Conservation (phyloP, 2,797 vertebrate species). For the Danio choprae region DNA sequence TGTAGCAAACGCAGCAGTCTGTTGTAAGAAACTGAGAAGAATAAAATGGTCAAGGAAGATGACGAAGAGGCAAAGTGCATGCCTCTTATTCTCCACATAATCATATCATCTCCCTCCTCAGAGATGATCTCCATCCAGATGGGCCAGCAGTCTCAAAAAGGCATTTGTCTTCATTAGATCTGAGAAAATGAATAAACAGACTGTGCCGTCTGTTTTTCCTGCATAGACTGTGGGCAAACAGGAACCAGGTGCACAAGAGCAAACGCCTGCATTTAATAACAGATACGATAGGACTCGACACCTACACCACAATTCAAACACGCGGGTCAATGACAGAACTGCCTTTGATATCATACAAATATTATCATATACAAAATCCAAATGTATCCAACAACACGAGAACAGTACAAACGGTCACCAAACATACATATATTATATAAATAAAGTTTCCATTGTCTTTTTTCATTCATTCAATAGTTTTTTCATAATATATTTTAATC, state of each 20-base stretch:
- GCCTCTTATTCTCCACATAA: slow-evolving; percentile 27
- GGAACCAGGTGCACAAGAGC: slow-evolving; percentile 32
- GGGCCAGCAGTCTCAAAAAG: slow-evolving; percentile 50
- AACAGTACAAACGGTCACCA: too few species aligned
- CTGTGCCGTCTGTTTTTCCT: slow-evolving; percentile 25
- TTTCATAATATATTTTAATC: not conserved
- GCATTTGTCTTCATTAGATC: slow-evolving; percentile 67
- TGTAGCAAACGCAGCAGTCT: not conserved
- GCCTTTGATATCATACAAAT: not conserved
- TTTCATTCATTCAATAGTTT: too few species aligned
- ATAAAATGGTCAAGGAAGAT: not conserved
- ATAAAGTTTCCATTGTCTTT: too few species aligned
- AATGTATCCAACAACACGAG: too few species aligned
- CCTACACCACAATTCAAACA: not conserved
- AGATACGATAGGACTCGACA: slow-evolving; percentile 25
- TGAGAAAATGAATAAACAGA: slow-evolving; percentile 54
- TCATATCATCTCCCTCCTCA: slow-evolving; percentile 34
- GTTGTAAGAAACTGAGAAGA: not conserved
- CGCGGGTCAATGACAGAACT: not conserved
- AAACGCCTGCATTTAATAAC: slow-evolving; percentile 13
- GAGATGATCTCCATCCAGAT: slow-evolving; percentile 60
- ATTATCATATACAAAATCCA: not conserved
- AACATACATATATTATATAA: too few species aligned
- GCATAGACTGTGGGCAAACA: slow-evolving; percentile 1
- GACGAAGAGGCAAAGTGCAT: slow-evolving; percentile 3